These are phyloP conservation scores for Desmodus rotundus DNA, from an alignment of 2,113 vertebrate genomes.

Conservation along the genomic window DNA sequence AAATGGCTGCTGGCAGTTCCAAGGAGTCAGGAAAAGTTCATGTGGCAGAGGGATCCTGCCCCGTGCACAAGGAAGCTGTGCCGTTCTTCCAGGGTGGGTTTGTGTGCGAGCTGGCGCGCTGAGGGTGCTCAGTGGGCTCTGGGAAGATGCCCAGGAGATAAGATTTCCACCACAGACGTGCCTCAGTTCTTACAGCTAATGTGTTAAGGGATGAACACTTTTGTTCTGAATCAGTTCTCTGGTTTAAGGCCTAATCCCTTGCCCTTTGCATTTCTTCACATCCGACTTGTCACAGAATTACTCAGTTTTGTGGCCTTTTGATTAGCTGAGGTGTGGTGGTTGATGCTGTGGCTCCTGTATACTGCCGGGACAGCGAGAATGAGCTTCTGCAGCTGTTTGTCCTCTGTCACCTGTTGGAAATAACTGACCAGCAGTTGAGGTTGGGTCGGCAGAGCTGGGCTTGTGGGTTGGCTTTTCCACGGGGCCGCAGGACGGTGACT, in stretches of 20 bases:
- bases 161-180: not conserved
- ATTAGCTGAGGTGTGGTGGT: not conserved
- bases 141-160: constrained; percentile 25
- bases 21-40: constrained; percentile 69
- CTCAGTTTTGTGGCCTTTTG: not conserved
- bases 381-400: not conserved
- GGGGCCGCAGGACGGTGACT: not conserved
- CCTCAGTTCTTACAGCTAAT: not conserved
- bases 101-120: not conserved
- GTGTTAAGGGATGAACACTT: not conserved
- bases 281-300: not conserved
- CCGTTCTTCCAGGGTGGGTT: not conserved
- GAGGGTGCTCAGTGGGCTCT: not conserved
- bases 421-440: not conserved
- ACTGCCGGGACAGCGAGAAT: rapidly evolving
- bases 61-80: constrained; percentile 40
- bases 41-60: constrained; percentile 55
- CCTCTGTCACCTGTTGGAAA: not conserved
- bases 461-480: not conserved
- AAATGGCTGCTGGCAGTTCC: constrained; percentile 72
- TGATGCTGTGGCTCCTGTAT: rapidly evolving
- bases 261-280: not conserved
- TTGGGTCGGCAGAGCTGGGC: not conserved
- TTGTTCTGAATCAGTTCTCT: not conserved
- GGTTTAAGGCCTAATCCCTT: not conserved